A percentile compares a stretch with the other conserved stretches of the same genome.
These are phyloP conservation scores for Peucedramus taeniatus DNA, from an alignment of 2,113 vertebrate genomes.

Conservation along the genomic window DNA sequence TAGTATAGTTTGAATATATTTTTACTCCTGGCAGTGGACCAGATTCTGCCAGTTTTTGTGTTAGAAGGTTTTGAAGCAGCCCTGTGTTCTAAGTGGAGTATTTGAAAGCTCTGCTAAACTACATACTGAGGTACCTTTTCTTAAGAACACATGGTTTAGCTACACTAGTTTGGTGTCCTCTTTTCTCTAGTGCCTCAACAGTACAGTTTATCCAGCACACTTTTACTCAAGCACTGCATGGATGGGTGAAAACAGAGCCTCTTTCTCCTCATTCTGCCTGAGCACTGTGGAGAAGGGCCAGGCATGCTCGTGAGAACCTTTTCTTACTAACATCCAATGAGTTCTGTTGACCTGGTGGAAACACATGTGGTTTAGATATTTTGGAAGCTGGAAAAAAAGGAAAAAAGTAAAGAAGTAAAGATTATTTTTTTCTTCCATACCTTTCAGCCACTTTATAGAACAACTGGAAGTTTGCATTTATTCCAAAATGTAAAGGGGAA, in stretches of 20 bases:
- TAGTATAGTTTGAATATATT: neutral
- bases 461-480: neutral
- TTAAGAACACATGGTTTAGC: neutral
- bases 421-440: neutral
- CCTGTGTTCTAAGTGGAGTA: rapidly evolving
- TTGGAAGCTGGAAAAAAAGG: neutral
- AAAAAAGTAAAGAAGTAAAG: neutral
- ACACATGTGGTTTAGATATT: neutral
- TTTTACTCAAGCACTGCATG: neutral
- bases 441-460: neutral
- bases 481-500: neutral
- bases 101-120: neutral
- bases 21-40: neutral
- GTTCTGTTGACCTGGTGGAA: neutral
- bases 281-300: neutral
- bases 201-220: neutral
- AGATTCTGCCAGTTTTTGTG: neutral
- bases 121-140: neutral
- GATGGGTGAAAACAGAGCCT: neutral
- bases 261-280: neutral
- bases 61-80: neutral
- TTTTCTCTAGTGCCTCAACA: neutral
- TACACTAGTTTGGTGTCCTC: neutral
- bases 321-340: neutral
- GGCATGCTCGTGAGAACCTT: neutral